Percentiles rank a stretch among this genome's conserved stretches.
Evolutionary conservation across 2,113 vertebrate species (phyloP).

Genomic region (Oreochromis niloticus): DNA sequence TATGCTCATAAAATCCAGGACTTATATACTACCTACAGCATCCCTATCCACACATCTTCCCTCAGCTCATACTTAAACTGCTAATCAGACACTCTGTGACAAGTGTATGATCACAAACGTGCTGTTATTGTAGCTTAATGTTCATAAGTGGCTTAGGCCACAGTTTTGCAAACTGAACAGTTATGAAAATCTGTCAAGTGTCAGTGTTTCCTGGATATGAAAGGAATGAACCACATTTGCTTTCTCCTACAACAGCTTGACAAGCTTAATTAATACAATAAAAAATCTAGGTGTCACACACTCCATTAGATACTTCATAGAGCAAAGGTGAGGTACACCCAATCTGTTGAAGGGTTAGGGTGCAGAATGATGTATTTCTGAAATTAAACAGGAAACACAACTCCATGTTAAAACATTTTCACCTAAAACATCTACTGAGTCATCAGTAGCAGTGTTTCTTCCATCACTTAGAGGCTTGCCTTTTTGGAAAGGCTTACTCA

Average conservation of each 20-base stretch:
- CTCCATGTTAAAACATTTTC: neutral
- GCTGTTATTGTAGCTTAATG: neutral
- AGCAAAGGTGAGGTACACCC: neutral
- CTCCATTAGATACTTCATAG: neutral
- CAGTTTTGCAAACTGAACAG: neutral
- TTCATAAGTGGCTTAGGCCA: neutral
- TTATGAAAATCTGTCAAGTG: neutral
- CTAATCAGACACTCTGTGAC: neutral
- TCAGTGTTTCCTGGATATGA: neutral
- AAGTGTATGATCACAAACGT: neutral
- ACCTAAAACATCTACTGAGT: neutral
- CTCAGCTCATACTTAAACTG: neutral
- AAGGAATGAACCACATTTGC: neutral
- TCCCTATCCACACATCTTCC: neutral
- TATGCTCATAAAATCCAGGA: too few relatives aligned
- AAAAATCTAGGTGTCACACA: neutral
- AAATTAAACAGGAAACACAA: neutral
- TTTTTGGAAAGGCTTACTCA: neutral
- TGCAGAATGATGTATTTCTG: neutral
- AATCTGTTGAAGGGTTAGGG: neutral
- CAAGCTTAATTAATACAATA: neutral
- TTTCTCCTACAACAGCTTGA: neutral
- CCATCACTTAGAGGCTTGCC: neutral
- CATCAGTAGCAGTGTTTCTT: neutral
- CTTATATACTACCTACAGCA: neutral